These are phyloP conservation scores for Aspidapion aeneum DNA, from an alignment of 2,888 invertebrate species.

Conservation along the genomic window DNA sequence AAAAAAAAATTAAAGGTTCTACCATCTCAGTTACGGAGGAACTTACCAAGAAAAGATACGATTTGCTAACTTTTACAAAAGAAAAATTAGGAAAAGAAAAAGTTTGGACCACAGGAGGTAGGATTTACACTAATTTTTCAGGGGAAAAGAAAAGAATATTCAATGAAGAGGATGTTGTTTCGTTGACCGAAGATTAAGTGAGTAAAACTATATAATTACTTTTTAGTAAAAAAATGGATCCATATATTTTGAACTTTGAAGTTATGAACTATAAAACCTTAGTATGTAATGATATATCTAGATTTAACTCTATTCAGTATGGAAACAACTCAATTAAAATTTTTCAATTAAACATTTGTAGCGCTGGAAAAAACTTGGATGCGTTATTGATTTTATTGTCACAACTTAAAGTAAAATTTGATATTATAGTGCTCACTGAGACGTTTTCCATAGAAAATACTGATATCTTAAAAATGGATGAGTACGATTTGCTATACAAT, in stretches of 20 bases:
- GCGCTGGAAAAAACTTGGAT: neutral
- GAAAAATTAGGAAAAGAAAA: neutral
- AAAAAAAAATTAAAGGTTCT: neutral
- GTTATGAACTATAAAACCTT: neutral
- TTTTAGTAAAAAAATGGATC: no score
- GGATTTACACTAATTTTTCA: neutral
- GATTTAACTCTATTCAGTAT: neutral
- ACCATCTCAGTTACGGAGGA: neutral
- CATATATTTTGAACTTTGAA: no score
- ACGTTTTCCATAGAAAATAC: neutral
- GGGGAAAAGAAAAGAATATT: no score
- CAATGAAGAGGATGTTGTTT: no score
- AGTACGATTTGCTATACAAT: neutral
- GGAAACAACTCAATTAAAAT: neutral
- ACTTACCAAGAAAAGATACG: neutral
- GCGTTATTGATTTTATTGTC: no score
- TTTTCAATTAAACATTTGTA: neutral
- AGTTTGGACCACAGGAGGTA: neutral
- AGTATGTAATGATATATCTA: neutral
- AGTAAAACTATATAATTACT: no score
- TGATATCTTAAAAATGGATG: neutral
- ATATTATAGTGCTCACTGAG: neutral
- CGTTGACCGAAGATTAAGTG: no score
- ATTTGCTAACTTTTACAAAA: neutral
- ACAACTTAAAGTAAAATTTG: no score